Conservation (phyloP, 2,113 vertebrate genomes). For the Romanogobio albipinnatus region DNA sequence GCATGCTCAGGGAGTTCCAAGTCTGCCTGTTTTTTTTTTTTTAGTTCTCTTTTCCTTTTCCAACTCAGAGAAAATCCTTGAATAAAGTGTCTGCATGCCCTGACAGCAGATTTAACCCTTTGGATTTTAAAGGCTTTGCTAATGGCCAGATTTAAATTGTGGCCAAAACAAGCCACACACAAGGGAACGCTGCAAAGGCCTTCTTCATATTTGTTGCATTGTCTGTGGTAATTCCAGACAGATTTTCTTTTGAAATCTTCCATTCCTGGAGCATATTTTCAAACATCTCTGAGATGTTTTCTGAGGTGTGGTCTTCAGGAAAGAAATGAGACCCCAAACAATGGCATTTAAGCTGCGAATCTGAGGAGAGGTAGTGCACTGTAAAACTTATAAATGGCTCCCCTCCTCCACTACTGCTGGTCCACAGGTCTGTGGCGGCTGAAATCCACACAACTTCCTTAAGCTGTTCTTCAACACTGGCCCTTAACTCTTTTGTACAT, state of each 20-base stretch:
- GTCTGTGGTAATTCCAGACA: too few relatives aligned
- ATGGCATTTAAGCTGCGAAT: too few relatives aligned
- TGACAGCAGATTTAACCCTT: slow-evolving; percentile 5
- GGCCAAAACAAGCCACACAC: slow-evolving; percentile 30
- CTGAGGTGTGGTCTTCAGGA: slow-evolving; percentile 38
- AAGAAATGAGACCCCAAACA: slow-evolving; percentile 26
- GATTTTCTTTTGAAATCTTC: too few relatives aligned
- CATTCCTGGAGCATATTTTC: too few relatives aligned
- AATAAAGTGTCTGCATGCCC: neutral
- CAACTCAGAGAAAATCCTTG: slow-evolving; percentile 23
- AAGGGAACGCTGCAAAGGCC: too few relatives aligned
- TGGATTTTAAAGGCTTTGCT: slow-evolving; percentile 26
- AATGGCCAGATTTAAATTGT: slow-evolving; percentile 28
- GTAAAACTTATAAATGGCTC: too few relatives aligned
- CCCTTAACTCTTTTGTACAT: too few relatives aligned
- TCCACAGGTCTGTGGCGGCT: slow-evolving; percentile 32
- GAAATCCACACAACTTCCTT: slow-evolving; percentile 8
- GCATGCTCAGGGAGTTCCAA: slow-evolving; percentile 14
- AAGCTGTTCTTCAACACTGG: slow-evolving; percentile 4
- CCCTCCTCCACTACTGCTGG: neutral
- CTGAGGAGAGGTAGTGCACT: too few relatives aligned
- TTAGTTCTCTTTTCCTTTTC: slow-evolving; percentile 1
- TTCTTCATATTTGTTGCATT: too few relatives aligned
- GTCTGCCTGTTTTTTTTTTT: slow-evolving; percentile 27
- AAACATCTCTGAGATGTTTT: neutral